Percentiles rank a stretch among this genome's conserved stretches.
phyloP scores from a whole-genome alignment of 2,113 vertebrate species.

The Lamprotornis superbus region DNA sequence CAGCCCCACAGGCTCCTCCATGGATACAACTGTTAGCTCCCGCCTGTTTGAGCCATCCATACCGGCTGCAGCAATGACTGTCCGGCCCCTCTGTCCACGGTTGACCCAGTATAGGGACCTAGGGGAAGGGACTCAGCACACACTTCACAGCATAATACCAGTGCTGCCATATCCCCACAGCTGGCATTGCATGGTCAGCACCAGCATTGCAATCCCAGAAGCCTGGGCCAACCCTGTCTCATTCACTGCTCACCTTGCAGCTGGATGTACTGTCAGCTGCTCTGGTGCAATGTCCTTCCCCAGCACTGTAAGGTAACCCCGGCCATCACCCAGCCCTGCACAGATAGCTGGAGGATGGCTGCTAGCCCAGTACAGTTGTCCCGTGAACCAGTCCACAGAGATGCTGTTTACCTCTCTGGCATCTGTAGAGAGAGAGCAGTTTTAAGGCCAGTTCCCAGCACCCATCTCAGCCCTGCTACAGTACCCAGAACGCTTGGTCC shows the following conservation, averaged over 20 bases:
- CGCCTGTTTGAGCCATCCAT: conserved; percentile 85
- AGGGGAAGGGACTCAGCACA: not conserved
- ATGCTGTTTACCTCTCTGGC: conserved; percentile 77
- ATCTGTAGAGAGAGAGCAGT: conserved; percentile 60
- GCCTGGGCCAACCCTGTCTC: not conserved
- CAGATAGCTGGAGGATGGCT: conserved; percentile 71
- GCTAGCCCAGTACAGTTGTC: conserved; percentile 89
- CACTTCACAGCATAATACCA: conserved; percentile 63
- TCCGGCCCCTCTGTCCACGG: conserved; percentile 58
- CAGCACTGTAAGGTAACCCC: conserved; percentile 77
- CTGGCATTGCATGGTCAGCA: not conserved
- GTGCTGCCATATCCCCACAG: not conserved
- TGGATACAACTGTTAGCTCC: conserved; percentile 72
- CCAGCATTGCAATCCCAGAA: not conserved
- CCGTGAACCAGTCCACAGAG: conserved; percentile 87
- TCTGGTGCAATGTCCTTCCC: conserved; percentile 81
- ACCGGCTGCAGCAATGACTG: conserved; percentile 80
- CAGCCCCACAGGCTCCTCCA: conserved; percentile 80
- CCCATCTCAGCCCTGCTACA: not conserved
- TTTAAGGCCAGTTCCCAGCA: not conserved
- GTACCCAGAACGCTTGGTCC: not conserved
- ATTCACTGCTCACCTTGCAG: conserved; percentile 72
- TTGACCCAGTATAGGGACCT: conserved; percentile 90
- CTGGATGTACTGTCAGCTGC: conserved; percentile 81
- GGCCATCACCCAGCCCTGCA: conserved; percentile 76